These are phyloP conservation scores for Cryptus viduatorius DNA, from an alignment of 2,888 invertebrate species.

Conservation along the genomic window DNA sequence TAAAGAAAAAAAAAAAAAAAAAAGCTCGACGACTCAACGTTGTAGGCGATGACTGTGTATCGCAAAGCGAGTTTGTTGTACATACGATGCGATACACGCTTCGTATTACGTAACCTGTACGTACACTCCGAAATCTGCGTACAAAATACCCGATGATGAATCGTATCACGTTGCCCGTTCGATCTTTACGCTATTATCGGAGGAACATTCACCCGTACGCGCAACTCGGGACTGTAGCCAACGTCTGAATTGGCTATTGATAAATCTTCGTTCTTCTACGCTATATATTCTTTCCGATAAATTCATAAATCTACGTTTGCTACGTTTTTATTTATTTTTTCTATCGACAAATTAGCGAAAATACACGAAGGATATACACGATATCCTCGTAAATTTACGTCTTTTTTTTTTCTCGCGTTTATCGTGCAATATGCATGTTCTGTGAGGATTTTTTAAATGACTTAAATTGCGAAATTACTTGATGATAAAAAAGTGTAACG, in stretches of 20 bases:
- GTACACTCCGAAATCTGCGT: conserved; percentile 4
- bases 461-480: no score
- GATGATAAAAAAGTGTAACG: no score
- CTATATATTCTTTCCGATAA: conserved; percentile 23
- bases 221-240: conserved; percentile 11
- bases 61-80: not conserved
- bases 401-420: not conserved
- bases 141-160: conserved; percentile 39
- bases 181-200: conserved; percentile 22
- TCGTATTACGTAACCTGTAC: conserved; percentile 24
- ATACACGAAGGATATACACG: not conserved
- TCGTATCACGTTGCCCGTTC: conserved; percentile 23
- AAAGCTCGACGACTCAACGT: not conserved
- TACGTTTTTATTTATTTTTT: not conserved
- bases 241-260: conserved; percentile 42
- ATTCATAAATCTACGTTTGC: conserved; percentile 30
- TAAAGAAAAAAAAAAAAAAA: not conserved
- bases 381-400: not conserved
- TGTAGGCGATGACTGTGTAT: not conserved
- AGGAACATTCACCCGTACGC: conserved; percentile 33
- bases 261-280: conserved; percentile 32
- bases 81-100: not conserved
- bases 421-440: no score
- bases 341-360: conserved; percentile 14
- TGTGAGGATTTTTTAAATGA: no score